Conservation (phyloP, 2,888 invertebrate genomes). For the Stenotaenia linearis region DNA sequence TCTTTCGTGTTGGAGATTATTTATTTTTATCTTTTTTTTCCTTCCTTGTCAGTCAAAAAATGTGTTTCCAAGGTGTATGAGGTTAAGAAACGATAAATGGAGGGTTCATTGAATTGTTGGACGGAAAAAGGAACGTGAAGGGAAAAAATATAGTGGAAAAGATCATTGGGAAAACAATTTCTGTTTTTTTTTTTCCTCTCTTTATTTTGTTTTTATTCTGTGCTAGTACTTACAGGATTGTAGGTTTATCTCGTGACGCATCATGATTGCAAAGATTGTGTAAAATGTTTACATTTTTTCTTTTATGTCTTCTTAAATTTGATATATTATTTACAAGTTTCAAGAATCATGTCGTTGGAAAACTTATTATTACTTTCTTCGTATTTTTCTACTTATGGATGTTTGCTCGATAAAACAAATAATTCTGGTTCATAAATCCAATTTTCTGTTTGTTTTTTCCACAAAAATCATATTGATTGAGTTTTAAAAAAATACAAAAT, state of each 20-base stretch:
- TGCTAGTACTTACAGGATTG: neutral
- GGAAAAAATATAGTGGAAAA: neutral
- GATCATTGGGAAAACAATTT: neutral
- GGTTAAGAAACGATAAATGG: neutral
- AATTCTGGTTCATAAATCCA: too few species aligned
- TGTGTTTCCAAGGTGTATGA: neutral
- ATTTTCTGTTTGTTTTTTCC: too few species aligned
- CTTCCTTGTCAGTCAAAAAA: neutral
- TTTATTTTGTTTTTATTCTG: neutral
- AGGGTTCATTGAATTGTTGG: neutral
- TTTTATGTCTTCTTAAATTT: too few species aligned
- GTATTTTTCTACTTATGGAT: neutral
- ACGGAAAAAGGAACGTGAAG: neutral
- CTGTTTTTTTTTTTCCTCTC: neutral
- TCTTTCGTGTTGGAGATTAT: neutral
- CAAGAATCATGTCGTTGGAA: too few species aligned
- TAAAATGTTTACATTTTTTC: too few species aligned
- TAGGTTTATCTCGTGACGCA: neutral
- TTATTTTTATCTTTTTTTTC: neutral
- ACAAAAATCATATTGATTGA: neutral
- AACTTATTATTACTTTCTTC: too few species aligned
- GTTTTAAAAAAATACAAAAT: neutral
- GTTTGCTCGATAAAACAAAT: too few species aligned
- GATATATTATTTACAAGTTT: too few species aligned
- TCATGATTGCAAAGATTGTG: too few species aligned